A percentile compares a stretch with the other conserved stretches of the same genome.
These are phyloP conservation scores for Phyllotreta striolata DNA, from an alignment of 2,888 invertebrate genomes.

Conservation along the genomic window DNA sequence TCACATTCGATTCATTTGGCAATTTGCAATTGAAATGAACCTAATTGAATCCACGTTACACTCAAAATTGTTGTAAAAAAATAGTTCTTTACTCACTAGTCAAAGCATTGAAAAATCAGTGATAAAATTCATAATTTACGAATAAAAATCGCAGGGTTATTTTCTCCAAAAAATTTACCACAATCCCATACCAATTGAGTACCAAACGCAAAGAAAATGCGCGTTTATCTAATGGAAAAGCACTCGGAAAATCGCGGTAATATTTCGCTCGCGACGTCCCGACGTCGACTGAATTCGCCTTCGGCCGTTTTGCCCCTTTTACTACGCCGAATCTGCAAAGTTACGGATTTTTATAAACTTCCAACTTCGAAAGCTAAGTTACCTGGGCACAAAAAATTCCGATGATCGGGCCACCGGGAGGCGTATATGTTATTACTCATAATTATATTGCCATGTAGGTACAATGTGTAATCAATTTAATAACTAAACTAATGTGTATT, in stretches of 20 bases:
- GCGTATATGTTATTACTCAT: too few relatives aligned
- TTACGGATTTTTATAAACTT: slow-evolving; percentile 19
- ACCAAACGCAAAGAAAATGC: neutral
- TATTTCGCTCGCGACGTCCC: slow-evolving; percentile 28
- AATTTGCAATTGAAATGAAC: too few relatives aligned
- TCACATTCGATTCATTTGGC: too few relatives aligned
- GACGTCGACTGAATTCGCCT: slow-evolving; percentile 34
- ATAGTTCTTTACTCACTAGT: too few relatives aligned
- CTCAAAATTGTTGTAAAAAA: too few relatives aligned
- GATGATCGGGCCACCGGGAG: too few relatives aligned
- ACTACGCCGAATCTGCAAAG: slow-evolving; percentile 37
- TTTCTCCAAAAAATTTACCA: too few relatives aligned
- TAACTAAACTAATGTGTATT: neutral
- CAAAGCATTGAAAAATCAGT: too few relatives aligned
- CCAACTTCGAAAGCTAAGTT: neutral
- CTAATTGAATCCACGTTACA: too few relatives aligned
- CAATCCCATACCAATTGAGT: neutral
- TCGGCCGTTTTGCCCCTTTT: slow-evolving; percentile 14
- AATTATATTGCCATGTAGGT: neutral
- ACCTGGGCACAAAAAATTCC: too few relatives aligned
- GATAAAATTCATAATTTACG: too few relatives aligned
- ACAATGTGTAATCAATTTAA: slow-evolving; percentile 13
- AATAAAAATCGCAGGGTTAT: too few relatives aligned
- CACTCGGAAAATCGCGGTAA: slow-evolving; percentile 27
- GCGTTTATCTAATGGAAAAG: neutral